Evolutionary conservation across 1,140 invertebrate species (phyloP), one percentile per base, ranked within the genome.

Genomic region (Chionoecetes opilio): DNA sequence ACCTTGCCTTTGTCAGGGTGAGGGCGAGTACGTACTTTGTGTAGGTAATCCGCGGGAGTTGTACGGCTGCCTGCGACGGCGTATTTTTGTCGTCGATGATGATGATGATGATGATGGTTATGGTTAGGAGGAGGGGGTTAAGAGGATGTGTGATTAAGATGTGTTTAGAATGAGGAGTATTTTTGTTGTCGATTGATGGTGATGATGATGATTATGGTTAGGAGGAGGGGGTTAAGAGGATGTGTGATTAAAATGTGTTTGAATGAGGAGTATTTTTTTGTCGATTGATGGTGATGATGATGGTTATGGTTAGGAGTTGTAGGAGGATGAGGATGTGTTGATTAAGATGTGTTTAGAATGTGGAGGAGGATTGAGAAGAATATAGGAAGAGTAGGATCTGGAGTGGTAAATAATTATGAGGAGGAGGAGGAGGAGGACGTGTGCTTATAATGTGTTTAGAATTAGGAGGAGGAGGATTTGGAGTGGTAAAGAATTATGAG

Each of bases 101-200:
- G 46, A 1, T 37, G 86, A n/a, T n/a, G n/a, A n/a, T n/a, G n/a
- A n/a, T n/a, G n/a, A n/a, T n/a, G n/a, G n/a, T n/a, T n/a, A n/a
- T n/a, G n/a, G n/a, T n/a, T n/a, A 87, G 86, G 63, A 75, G 63
- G 46, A 53, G 46, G 46, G 21, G 46, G 46, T n/a, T n/a, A 53
- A 17, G 46, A 89, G 87, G 37, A 38, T 21, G 87, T 37, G 87
- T n/a, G n/a, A n/a, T n/a, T n/a, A n/a, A n/a, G n/a, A 5, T 46
- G 41, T 46, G 14, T 5, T 46, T 14, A 14, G 41, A 46, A n/a
- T 5, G 41, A 46, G 41, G 41, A 46, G 41, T n/a, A n/a, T n/a
- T n/a, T n/a, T n/a, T n/a, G n/a, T n/a, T n/a, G n/a, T n/a, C n/a
- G 46, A 17, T 9, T 9, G 46, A 53, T 0, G 26, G 87, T 0